Conservation (phyloP, 2,888 invertebrate genomes). For the Elmis aenea region DNA sequence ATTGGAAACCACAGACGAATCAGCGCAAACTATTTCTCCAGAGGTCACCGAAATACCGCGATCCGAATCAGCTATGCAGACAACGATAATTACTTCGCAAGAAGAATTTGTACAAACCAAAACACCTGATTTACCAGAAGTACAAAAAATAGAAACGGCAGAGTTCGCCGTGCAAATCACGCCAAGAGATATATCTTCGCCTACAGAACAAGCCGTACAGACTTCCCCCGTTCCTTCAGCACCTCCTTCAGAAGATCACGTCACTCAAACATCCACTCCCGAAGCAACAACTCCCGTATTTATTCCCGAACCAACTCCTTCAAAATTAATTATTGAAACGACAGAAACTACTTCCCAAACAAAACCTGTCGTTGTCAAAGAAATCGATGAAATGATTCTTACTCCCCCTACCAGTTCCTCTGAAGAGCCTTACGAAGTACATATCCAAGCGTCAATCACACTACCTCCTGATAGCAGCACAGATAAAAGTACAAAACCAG, state of each 20-base stretch:
- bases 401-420: conserved; percentile 18
- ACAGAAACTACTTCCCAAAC: conserved; percentile 52
- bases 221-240: conserved; percentile 49
- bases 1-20: conserved; percentile 35
- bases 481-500: conserved; percentile 6
- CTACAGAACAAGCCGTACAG: conserved; percentile 37
- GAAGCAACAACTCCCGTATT: conserved; percentile 5
- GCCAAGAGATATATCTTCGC: conserved; percentile 25
- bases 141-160: conserved; percentile 25
- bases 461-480: conserved; percentile 43
- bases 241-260: conserved; percentile 25
- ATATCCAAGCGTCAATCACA: conserved; percentile 55
- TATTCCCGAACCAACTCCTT: conserved; percentile 1
- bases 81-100: conserved; percentile 31
- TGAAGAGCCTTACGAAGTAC: conserved; percentile 58
- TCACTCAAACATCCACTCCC: conserved; percentile 27
- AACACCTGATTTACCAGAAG: conserved; percentile 35
- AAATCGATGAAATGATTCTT: conserved; percentile 15
- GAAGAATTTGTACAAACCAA: conserved; percentile 46
- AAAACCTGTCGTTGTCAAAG: conserved; percentile 51
- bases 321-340: conserved; percentile 30
- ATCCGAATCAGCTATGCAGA: conserved; percentile 43
- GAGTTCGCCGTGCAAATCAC: conserved; percentile 33
- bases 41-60: conserved; percentile 29
- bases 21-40: conserved; percentile 37